Conservation (phyloP, 30 jellyfish, hydroid and myxozoan species). For the Pseudorhiza aurosa region DNA sequence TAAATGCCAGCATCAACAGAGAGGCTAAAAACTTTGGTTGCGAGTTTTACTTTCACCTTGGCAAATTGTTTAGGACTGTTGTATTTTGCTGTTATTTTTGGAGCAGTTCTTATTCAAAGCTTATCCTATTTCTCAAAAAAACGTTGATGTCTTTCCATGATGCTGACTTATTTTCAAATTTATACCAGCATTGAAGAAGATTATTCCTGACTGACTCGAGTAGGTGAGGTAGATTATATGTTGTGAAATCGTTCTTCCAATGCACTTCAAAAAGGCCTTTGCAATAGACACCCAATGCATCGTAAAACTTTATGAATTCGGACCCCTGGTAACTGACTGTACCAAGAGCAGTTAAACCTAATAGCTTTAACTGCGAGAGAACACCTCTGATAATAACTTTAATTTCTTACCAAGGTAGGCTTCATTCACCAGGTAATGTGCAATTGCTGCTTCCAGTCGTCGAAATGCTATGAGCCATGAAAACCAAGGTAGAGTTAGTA, state of each 20-base stretch:
- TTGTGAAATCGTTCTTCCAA: slow-evolving; percentile 11
- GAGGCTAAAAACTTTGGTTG: slow-evolving; percentile 36
- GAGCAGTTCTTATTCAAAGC: slow-evolving; percentile 62
- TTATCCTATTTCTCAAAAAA: slow-evolving; percentile 26
- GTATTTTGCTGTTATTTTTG: slow-evolving; percentile 40
- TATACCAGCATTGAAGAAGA: slow-evolving; percentile 10
- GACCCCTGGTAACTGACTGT: slow-evolving; percentile 53
- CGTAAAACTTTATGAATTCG: background rate
- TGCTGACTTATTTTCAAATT: slow-evolving; percentile 13
- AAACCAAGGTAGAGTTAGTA: slow-evolving; percentile 39
- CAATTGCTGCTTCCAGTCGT: slow-evolving; percentile 54
- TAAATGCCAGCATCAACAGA: slow-evolving; percentile 47
- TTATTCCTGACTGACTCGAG: slow-evolving; percentile 43
- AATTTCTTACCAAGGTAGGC: slow-evolving; percentile 3
- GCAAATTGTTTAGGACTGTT: slow-evolving; percentile 15
- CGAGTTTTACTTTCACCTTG: slow-evolving; percentile 47
- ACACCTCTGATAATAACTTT: slow-evolving; percentile 12
- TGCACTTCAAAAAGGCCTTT: slow-evolving; percentile 40
- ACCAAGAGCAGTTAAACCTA: slow-evolving; percentile 41
- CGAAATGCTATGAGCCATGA: slow-evolving; percentile 32
- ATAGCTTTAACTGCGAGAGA: slow-evolving; percentile 11
- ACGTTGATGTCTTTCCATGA: slow-evolving; percentile 20
- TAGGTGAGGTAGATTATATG: slow-evolving; percentile 45
- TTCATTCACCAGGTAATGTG: slow-evolving; percentile 28
- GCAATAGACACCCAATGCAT: slow-evolving; percentile 24